Percentiles rank a stretch among this genome's conserved stretches.
Conservation (phyloP, 2,113 vertebrate species). For the Triplophysa tibetana region DNA sequence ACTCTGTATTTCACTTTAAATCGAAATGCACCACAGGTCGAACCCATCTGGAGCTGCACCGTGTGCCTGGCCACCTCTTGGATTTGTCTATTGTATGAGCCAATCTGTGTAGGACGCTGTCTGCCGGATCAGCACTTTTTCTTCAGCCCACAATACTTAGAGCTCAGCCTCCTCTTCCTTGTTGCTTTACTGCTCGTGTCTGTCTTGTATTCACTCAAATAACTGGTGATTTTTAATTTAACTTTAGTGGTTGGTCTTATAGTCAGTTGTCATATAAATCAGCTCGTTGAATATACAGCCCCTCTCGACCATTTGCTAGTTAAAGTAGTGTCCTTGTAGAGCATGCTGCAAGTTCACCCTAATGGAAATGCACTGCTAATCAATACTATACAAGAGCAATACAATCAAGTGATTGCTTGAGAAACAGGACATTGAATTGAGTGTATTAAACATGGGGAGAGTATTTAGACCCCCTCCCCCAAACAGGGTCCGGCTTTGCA, state of each 20-base stretch:
- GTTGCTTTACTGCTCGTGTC: background rate
- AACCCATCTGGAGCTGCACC: background rate
- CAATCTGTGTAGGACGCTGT: slow-evolving; percentile 50
- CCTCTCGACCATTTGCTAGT: slow-evolving; percentile 38
- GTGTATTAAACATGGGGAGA: slow-evolving; percentile 48
- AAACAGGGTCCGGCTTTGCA: no score
- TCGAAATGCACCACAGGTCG: slow-evolving; percentile 11
- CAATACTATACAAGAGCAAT: slow-evolving; percentile 62
- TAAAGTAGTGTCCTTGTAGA: slow-evolving; percentile 36
- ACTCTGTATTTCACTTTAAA: slow-evolving; percentile 17
- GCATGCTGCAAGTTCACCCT: slow-evolving; percentile 61
- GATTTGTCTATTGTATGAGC: slow-evolving; percentile 46
- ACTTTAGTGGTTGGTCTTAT: slow-evolving; percentile 39
- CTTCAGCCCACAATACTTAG: slow-evolving; percentile 12
- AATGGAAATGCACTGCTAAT: slow-evolving; percentile 67
- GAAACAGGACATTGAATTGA: slow-evolving; percentile 45
- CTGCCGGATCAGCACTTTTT: slow-evolving; percentile 60
- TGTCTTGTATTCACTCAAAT: slow-evolving; percentile 47
- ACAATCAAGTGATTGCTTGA: slow-evolving; percentile 50
- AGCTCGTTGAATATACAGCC: slow-evolving; percentile 35
- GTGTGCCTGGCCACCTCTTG: slow-evolving; percentile 39
- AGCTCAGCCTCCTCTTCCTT: background rate
- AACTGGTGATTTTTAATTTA: slow-evolving; percentile 47
- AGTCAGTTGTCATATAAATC: slow-evolving; percentile 54
- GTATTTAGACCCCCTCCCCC: background rate